Evolutionary conservation across 2,113 vertebrate genomes (phyloP).

Genomic region (Serinus canaria): DNA sequence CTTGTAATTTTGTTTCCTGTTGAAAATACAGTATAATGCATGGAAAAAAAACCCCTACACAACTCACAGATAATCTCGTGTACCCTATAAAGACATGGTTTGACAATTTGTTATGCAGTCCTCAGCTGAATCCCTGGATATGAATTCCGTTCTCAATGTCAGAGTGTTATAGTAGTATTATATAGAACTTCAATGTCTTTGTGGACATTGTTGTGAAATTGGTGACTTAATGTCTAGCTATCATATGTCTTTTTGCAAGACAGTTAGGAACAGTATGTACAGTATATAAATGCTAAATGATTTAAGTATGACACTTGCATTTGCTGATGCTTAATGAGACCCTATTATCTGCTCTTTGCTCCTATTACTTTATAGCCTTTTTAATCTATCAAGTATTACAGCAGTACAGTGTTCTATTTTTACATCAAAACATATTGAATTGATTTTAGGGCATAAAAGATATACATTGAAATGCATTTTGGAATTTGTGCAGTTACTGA

Average conservation of each 20-base stretch:
- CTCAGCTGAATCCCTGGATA: conserved; percentile 75
- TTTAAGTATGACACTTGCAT: conserved; percentile 74
- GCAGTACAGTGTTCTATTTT: conserved; percentile 71
- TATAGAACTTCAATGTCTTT: conserved; percentile 85
- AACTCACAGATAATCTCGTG: conserved; percentile 71
- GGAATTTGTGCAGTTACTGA: conserved; percentile 66
- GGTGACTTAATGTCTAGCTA: conserved; percentile 83
- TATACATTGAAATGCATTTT: conserved; percentile 66
- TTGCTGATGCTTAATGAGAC: conserved; percentile 76
- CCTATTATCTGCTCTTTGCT: conserved; percentile 71
- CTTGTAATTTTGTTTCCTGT: conserved; percentile 57
- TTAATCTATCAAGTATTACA: conserved; percentile 67
- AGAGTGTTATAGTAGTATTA: conserved; percentile 85
- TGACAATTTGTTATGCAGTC: conserved; percentile 77
- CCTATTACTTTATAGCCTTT: conserved; percentile 68
- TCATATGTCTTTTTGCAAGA: conserved; percentile 82
- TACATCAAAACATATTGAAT: conserved; percentile 56
- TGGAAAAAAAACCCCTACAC: conserved; percentile 68
- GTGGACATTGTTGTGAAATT: conserved; percentile 82
- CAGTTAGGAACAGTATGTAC: conserved; percentile 81
- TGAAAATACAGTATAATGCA: conserved; percentile 74
- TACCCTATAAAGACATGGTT: conserved; percentile 71
- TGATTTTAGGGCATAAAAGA: conserved; percentile 66
- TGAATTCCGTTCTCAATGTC: conserved; percentile 80
- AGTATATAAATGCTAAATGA: conserved; percentile 77